Conservation (phyloP, 2,113 vertebrate species). For the Patagioenas fasciata region DNA sequence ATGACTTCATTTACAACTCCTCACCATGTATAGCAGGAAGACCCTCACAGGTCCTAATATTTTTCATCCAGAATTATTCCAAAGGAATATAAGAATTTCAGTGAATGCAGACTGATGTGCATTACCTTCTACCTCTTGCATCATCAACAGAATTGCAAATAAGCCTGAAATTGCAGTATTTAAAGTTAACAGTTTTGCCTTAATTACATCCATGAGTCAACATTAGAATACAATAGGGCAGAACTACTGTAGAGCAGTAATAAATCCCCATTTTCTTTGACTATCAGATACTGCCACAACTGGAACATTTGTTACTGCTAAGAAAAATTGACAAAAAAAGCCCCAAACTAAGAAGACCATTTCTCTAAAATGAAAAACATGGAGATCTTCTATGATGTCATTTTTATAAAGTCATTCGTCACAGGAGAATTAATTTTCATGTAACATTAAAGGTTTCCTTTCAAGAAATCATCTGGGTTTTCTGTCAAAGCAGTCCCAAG, state of each 20-base stretch:
- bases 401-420: neutral
- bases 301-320: neutral
- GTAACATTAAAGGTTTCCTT: neutral
- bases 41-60: neutral
- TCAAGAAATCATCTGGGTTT: neutral
- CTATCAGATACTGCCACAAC: neutral
- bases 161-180: neutral
- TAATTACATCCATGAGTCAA: constrained; percentile 17
- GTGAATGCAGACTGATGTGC: neutral
- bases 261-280: constrained; percentile 13
- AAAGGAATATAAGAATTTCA: neutral
- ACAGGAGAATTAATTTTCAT: neutral
- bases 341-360: neutral
- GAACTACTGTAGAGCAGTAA: neutral
- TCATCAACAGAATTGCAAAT: neutral
- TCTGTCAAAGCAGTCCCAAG: neutral
- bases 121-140: neutral
- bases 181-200: neutral
- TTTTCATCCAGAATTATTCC: neutral
- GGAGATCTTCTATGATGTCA: neutral
- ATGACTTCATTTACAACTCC: neutral
- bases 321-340: neutral
- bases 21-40: accelerated
- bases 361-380: neutral
- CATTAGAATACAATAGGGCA: neutral